These are phyloP conservation scores for Aplysina aerophoba DNA, from an alignment of 37 sponge, comb jelly and placozoan species.

Conservation along the genomic window DNA sequence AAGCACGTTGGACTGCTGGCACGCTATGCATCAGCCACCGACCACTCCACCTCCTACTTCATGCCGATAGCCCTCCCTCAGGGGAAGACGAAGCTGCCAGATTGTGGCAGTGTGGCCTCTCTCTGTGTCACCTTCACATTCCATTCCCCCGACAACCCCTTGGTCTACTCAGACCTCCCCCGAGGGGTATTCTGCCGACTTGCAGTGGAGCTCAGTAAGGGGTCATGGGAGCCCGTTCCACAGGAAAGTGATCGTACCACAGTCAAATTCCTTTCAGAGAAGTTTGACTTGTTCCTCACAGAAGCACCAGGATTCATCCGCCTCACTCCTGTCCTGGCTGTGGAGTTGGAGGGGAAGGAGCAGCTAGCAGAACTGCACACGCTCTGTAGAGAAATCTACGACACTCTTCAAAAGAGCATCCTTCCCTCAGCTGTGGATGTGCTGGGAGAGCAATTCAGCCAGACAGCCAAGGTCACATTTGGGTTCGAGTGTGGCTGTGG, in stretches of 20 bases:
- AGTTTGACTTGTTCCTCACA: neutral
- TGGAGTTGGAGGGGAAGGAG: too few relatives aligned
- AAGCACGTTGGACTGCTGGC: neutral
- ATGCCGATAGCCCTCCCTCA: slow-evolving; percentile 15
- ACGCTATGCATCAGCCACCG: neutral
- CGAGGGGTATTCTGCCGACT: slow-evolving; percentile 20
- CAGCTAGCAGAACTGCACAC: too few relatives aligned
- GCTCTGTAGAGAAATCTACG: too few relatives aligned
- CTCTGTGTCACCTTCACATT: slow-evolving; percentile 15
- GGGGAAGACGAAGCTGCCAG: neutral
- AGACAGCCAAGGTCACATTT: too few relatives aligned
- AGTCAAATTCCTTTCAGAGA: slow-evolving; percentile 1
- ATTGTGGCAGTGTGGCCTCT: neutral
- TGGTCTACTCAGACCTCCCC: neutral
- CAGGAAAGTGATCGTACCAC: neutral
- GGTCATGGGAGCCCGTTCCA: neutral
- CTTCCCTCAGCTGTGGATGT: too few relatives aligned
- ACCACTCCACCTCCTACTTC: neutral
- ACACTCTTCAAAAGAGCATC: too few relatives aligned
- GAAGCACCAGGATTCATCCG: too few relatives aligned
- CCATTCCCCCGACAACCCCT: neutral
- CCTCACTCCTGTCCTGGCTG: too few relatives aligned
- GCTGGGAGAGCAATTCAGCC: too few relatives aligned
- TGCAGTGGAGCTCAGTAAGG: slow-evolving; percentile 3
- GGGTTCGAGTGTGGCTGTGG: too few relatives aligned